These are phyloP conservation scores for Lutraria rhynchaena DNA, from an alignment of 1,140 invertebrate species.

Conservation along the genomic window DNA sequence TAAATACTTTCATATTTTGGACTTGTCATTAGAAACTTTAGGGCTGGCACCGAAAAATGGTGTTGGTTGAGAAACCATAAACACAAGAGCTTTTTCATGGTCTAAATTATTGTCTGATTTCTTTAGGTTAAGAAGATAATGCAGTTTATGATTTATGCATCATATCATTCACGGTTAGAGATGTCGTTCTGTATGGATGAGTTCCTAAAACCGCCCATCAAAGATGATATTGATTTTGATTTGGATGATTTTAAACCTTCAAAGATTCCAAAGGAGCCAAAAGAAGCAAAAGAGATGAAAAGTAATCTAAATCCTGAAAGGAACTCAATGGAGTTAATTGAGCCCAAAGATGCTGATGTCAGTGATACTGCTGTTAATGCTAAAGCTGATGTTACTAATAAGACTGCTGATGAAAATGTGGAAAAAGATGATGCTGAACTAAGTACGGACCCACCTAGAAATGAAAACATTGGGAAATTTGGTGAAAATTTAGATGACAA, in stretches of 20 bases:
- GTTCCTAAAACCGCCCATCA: slow-evolving; percentile 86
- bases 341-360: not conserved
- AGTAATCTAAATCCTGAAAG: not conserved
- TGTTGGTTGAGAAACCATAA: too few species aligned
- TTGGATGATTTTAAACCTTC: not conserved
- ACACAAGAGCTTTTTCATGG: too few species aligned
- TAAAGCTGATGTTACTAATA: too few species aligned
- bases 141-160: slow-evolving; percentile 91
- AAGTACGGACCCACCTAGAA: not conserved
- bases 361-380: too few species aligned
- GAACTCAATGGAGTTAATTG: not conserved
- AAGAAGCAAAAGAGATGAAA: not conserved
- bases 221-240: slow-evolving; percentile 63
- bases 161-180: slow-evolving; percentile 96
- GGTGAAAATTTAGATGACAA: too few species aligned
- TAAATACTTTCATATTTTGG: too few species aligned
- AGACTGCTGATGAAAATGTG: not conserved
- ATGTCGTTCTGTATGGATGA: slow-evolving; percentile 94
- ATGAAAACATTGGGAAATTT: too few species aligned
- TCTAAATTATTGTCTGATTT: too few species aligned
- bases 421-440: not conserved
- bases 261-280: slow-evolving; percentile 39
- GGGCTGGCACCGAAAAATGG: too few species aligned
- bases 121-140: slow-evolving; percentile 91
- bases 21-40: too few species aligned